Percentiles rank a stretch among this genome's conserved stretches.
phyloP scores from a whole-genome alignment of 2,797 vertebrate species.

The Poeciliopsis presidionis region DNA sequence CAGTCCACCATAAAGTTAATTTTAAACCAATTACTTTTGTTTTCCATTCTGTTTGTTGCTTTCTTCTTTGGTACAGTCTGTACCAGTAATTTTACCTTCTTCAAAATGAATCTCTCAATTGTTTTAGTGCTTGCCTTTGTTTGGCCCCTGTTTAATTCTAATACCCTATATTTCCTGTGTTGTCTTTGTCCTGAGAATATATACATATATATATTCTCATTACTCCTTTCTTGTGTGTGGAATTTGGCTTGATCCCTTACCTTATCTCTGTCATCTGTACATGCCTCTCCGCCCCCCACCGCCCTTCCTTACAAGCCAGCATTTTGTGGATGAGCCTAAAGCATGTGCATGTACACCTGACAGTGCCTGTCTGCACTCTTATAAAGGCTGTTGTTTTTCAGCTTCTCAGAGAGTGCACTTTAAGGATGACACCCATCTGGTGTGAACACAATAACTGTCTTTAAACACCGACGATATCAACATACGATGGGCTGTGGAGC shows the following conservation, averaged over 20 bases:
- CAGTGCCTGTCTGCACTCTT: conserved; percentile 62
- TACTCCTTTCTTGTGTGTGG: conserved; percentile 55
- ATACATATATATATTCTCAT: conserved; percentile 45
- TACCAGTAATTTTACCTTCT: conserved; percentile 30
- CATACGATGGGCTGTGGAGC: conserved; percentile 18
- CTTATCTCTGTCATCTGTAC: conserved; percentile 69
- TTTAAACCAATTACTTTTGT: conserved; percentile 41
- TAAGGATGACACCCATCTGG: conserved; percentile 32
- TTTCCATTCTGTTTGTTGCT: conserved; percentile 40
- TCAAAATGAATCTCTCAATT: conserved; percentile 32
- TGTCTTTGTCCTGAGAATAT: conserved; percentile 47
- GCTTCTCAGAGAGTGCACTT: conserved; percentile 68
- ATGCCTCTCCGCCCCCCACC: conserved; percentile 33
- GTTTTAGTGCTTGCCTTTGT: conserved; percentile 36
- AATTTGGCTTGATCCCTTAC: conserved; percentile 63
- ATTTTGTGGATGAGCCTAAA: conserved; percentile 33
- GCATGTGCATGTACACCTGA: conserved; percentile 70
- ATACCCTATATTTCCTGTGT: conserved; percentile 59
- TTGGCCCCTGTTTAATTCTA: conserved; percentile 48
- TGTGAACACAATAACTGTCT: conserved; percentile 5
- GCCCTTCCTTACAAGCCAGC: conserved; percentile 2
- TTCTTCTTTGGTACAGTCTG: conserved; percentile 25
- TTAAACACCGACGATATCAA: conserved; percentile 45
- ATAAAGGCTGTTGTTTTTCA: conserved; percentile 58
- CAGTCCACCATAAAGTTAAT: conserved; percentile 23